Conservation (phyloP, 2,113 vertebrate species). For the Meles meles region DNA sequence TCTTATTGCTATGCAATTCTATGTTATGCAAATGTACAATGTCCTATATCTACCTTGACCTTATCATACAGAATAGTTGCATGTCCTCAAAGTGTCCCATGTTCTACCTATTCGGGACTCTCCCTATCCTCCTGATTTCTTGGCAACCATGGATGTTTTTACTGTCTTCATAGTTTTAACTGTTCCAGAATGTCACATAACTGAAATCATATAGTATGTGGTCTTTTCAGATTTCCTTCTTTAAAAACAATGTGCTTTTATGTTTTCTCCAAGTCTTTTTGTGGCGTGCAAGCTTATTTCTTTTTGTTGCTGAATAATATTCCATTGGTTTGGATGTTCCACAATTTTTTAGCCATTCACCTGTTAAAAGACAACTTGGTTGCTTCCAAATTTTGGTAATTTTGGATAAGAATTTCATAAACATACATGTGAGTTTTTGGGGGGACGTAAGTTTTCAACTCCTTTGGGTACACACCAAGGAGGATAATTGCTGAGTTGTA, state of each 20-base stretch:
- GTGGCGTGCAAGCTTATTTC: not conserved
- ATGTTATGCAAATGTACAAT: not conserved
- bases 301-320: not conserved
- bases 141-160: not conserved
- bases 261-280: not conserved
- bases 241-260: not conserved
- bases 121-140: not conserved
- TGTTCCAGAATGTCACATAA: not conserved
- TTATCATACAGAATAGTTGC: not conserved
- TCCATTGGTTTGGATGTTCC: not conserved
- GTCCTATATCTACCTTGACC: not conserved
- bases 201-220: not conserved
- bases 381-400: not conserved
- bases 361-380: not conserved
- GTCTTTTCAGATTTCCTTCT: not conserved
- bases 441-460: not conserved
- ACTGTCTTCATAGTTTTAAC: not conserved
- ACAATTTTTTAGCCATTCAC: not conserved
- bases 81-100: not conserved
- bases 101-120: not conserved
- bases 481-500: not conserved
- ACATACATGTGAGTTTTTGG: not conserved
- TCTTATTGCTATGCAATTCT: not conserved
- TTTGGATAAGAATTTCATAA: not conserved
- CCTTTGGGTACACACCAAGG: not conserved